Base-by-base conservation (phyloP, 2,797 vertebrate genomes). In the Rhinogobio ventralis region DNA sequence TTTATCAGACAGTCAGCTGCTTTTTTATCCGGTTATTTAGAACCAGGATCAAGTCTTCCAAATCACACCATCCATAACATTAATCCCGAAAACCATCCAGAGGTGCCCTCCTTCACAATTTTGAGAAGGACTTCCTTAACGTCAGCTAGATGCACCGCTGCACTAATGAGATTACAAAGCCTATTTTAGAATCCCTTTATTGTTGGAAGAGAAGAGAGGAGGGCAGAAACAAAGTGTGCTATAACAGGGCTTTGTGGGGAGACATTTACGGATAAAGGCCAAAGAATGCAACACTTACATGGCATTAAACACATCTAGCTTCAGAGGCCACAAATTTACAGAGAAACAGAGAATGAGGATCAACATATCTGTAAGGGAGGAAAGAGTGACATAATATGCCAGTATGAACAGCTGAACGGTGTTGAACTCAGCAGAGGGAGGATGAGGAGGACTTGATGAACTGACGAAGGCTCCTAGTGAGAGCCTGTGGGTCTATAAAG, bases 131-230 rank as follows among this genome's bases (percentile, higher is more conserved):
- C 39, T 84, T 78, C 74, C 36, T 78, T 60, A 71, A 71, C 20
- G 0, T 55, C 66, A 78, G 25, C 75, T 71, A 79, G 67, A 79
- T 25, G 64, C 36, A 68, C 64, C 5, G 13, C 66, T 79, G 74
- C 49, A 15, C 66, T 79, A 79, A 84, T 84, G 83, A 79, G 83
- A 85, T 79, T 79, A 79, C 76, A 64, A 85, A 53, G 67, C 67
- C 53, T 79, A 25, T 72, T 79, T 85, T 79, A 85, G 76, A 72
- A 85, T 72, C 53, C 51, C 83, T 79, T 79, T 79, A 85, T 85
- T 51, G 76, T 25, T 5, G 1, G 53, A 42, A 64, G 42, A 72
- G 42, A 64, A 79, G n/a, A 64, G 66, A 72, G 53, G 28, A 72
- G 64, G 39, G 51, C 51, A 84, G 76, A 57, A 46, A 71, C 39